These are phyloP conservation scores for Drymonia ruficornis DNA, from an alignment of 2,888 invertebrate species.

Conservation along the genomic window DNA sequence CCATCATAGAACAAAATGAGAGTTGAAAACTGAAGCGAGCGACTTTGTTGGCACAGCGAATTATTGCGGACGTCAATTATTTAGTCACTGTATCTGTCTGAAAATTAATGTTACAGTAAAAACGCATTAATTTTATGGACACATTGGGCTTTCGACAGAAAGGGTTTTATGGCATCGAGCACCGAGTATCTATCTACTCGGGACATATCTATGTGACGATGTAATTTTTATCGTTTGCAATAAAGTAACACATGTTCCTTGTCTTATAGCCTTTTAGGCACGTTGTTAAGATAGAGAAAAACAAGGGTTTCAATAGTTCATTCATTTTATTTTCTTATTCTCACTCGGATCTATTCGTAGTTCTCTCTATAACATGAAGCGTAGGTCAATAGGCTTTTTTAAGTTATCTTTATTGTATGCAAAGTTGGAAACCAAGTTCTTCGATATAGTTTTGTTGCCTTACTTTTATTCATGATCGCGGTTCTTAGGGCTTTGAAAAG, in stretches of 20 bases:
- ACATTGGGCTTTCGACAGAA: constrained; percentile 26
- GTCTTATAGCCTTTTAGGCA: not conserved
- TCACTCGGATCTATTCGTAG: no score
- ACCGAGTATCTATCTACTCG: no score
- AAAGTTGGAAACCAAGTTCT: no score
- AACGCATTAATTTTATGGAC: constrained; percentile 45
- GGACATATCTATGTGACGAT: constrained; percentile 17
- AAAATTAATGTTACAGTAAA: constrained; percentile 65
- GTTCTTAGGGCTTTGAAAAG: no score
- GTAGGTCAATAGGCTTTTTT: no score
- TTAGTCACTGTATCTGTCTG: constrained; percentile 70
- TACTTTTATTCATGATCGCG: no score
- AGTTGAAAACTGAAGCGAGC: constrained; percentile 80
- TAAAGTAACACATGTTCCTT: constrained; percentile 1
- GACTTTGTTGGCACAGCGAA: constrained; percentile 80
- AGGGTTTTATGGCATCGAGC: constrained; percentile 23
- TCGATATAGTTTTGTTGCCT: no score
- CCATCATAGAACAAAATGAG: constrained; percentile 82
- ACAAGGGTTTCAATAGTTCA: no score
- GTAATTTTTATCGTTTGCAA: constrained; percentile 1
- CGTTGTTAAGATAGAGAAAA: not conserved
- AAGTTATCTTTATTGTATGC: no score
- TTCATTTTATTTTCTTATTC: no score
- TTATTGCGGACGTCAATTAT: constrained; percentile 81
- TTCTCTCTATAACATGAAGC: no score